Evolutionary conservation across 1,140 invertebrate species (phyloP), one percentile per base, ranked within the genome.

Genomic region (Trigoniulus corallinus): DNA sequence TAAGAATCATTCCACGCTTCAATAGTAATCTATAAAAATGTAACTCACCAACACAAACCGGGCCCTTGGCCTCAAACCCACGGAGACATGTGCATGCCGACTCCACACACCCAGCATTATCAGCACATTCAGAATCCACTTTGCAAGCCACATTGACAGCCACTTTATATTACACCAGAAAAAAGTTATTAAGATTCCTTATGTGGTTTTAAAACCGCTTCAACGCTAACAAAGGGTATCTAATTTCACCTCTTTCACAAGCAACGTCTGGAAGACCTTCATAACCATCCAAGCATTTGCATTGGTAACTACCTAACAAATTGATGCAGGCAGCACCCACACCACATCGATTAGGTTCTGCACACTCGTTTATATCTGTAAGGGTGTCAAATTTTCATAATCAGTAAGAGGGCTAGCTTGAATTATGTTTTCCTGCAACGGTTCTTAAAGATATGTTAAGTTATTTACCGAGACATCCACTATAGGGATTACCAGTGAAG

Each of bases 211-310:
- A n/a, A n/a, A n/a, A n/a, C n/a, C n/a, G n/a, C n/a, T n/a, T n/a
- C n/a, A n/a, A n/a, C n/a, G n/a, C n/a, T n/a, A n/a, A n/a, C n/a
- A n/a, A n/a, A n/a, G n/a, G n/a, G n/a, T n/a, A n/a, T n/a, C n/a
- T n/a, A n/a, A n/a, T n/a, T n/a, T 80, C 80, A 44, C 42, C 24
- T 44, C 42, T 44, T 13, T 81, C 78, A 46, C 80, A 80, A n/a
- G 67, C 68, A 76, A 74, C 37, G 12, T 21, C 12, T 21, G 42
- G 26, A 2, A 76, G 75, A 1, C 85, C 79, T 54, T 82, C 75
- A 65, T 94, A 94, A 13, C 87, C 86, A 56, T 84, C 75, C 62
- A 84, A 79, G 60, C 92, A 97, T 67, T 85, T 86, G 65, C 92
- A 97, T 61, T 86, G 84, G 47, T 77, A 84, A 1, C 81, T 78